phyloP scores from a whole-genome alignment of 2,797 vertebrate species.

The Silurus lanzhouensis region DNA sequence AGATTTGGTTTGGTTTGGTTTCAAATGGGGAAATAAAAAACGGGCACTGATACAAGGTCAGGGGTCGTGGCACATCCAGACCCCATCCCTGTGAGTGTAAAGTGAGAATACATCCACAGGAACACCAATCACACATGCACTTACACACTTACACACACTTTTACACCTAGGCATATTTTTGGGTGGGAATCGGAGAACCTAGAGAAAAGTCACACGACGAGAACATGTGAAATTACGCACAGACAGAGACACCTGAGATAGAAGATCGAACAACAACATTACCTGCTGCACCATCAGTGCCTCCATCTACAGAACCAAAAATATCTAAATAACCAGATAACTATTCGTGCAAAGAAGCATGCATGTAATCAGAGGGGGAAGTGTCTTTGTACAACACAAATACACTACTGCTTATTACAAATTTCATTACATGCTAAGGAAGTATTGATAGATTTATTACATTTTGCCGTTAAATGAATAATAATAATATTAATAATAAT shows the following conservation, averaged over 20 bases:
- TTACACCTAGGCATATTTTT: background rate
- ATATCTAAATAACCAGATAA: background rate
- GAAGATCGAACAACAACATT: background rate
- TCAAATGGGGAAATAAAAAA: background rate
- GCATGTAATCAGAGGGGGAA: background rate
- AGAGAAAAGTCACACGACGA: background rate
- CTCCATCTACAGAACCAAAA: background rate
- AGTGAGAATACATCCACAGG: background rate
- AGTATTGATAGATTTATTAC: no score
- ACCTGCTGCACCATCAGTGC: background rate
- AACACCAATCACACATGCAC: background rate
- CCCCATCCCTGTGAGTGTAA: background rate
- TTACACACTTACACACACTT: background rate
- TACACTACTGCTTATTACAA: background rate
- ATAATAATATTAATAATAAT: background rate
- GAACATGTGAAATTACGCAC: background rate
- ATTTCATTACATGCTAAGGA: background rate
- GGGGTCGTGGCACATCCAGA: background rate
- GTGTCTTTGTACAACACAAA: background rate
- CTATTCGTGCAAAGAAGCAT: background rate
- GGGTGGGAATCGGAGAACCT: background rate
- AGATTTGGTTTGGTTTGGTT: background rate
- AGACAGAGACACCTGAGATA: background rate
- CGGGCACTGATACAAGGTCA: conserved; percentile 16
- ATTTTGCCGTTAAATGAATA: background rate